Percentiles rank a stretch among this genome's conserved stretches.
Evolutionary conservation across 2,888 invertebrate species (phyloP).

Genomic region (Drosophila mimetica): DNA sequence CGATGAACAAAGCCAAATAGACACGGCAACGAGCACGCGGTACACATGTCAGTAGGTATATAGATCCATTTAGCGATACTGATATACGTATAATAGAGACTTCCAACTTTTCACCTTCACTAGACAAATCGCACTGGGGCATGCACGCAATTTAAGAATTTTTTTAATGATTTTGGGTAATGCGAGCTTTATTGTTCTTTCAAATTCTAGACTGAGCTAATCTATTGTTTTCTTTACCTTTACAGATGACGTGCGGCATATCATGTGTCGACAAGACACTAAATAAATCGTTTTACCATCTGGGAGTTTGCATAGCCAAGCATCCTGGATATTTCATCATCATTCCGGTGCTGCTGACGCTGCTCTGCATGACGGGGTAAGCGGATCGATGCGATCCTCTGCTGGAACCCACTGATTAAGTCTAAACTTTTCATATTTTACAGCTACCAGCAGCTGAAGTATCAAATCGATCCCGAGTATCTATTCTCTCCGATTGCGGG

Average conservation of each 20-base stretch:
- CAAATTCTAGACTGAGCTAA: background rate
- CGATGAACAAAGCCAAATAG: slow-evolving; percentile 62
- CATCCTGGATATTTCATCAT: slow-evolving; percentile 95
- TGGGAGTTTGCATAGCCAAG: slow-evolving; percentile 91
- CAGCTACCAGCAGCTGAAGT: slow-evolving; percentile 91
- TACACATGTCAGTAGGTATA: slow-evolving; percentile 4
- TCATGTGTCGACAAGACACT: slow-evolving; percentile 92
- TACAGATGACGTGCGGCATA: slow-evolving; percentile 90
- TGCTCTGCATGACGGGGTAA: slow-evolving; percentile 92
- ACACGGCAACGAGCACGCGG: slow-evolving; percentile 37
- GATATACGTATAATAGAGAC: slow-evolving; percentile 51
- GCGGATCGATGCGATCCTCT: slow-evolving; percentile 32
- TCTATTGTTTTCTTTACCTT: slow-evolving; percentile 9
- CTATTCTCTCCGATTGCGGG: slow-evolving; percentile 95
- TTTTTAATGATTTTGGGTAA: slow-evolving; percentile 20
- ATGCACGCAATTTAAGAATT: slow-evolving; percentile 47
- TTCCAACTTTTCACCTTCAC: slow-evolving; percentile 59
- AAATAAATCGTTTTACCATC: slow-evolving; percentile 91
- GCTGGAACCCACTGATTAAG: background rate
- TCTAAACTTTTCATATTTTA: slow-evolving; percentile 1
- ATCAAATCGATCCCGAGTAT: slow-evolving; percentile 97
- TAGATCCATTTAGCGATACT: slow-evolving; percentile 16
- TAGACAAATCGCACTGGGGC: slow-evolving; percentile 38
- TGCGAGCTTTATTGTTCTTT: slow-evolving; percentile 6
- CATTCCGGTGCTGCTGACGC: slow-evolving; percentile 91